These are phyloP conservation scores for Nomada fabriciana DNA, from an alignment of 2,888 invertebrate species.

Conservation along the genomic window DNA sequence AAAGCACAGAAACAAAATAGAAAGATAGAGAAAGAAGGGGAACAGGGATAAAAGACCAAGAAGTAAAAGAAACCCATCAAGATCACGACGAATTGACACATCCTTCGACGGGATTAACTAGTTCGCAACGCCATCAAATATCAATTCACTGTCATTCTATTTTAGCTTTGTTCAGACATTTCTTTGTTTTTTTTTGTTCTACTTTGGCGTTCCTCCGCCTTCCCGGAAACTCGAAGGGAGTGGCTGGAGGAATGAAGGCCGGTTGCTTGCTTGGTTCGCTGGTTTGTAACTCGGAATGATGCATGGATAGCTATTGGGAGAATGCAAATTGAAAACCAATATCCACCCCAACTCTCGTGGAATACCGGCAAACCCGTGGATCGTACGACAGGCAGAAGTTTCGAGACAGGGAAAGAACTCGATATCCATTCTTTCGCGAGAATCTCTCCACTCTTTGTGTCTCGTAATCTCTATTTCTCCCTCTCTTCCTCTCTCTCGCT, in stretches of 20 bases:
- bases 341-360: conserved; percentile 63
- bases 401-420: conserved; percentile 60
- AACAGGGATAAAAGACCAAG: not conserved
- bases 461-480: not conserved
- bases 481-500: not conserved
- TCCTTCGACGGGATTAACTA: conserved; percentile 66
- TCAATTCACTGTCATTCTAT: conserved; percentile 54
- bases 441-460: conserved; percentile 41
- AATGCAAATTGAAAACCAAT: conserved; percentile 81
- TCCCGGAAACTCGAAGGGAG: conserved; percentile 16
- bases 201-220: not conserved
- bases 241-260: not conserved
- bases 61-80: conserved; percentile 5
- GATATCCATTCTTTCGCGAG: conserved; percentile 44
- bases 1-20: not conserved
- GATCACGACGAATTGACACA: conserved; percentile 29
- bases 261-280: conserved; percentile 36
- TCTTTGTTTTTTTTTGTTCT: conserved; percentile 41
- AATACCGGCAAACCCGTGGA: conserved; percentile 18
- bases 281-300: conserved; percentile 70
- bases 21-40: not conserved
- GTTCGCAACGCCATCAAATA: conserved; percentile 76
- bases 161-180: conserved; percentile 21
- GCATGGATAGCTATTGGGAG: conserved; percentile 71
- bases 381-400: conserved; percentile 58